A percentile compares a stretch with the other conserved stretches of the same genome.
phyloP scores from a whole-genome alignment of 2,113 vertebrate genomes.

The Phaethornis superciliosus region DNA sequence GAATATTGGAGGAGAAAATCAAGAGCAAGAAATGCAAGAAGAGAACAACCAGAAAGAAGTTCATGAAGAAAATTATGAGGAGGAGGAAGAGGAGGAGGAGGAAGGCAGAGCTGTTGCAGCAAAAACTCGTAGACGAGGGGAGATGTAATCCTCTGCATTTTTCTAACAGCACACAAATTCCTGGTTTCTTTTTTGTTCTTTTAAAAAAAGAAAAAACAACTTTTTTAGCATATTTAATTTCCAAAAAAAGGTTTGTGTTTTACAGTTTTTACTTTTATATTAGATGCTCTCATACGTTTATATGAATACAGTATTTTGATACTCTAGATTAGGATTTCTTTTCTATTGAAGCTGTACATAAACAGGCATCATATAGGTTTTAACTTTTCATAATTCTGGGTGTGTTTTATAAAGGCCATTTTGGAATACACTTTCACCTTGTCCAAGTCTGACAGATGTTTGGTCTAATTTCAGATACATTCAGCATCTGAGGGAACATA shows the following conservation, averaged over 20 bases:
- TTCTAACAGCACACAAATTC: neutral
- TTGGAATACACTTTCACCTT: neutral
- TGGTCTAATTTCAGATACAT: neutral
- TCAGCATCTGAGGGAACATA: neutral
- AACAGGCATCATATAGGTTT: neutral
- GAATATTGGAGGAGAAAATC: constrained; percentile 68
- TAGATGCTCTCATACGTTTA: constrained; percentile 69
- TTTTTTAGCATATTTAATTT: constrained; percentile 63
- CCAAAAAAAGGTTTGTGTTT: constrained; percentile 45
- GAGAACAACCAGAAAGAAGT: constrained; percentile 70
- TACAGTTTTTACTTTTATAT: constrained; percentile 75
- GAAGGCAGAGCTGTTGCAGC: constrained; percentile 74
- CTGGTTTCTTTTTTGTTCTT: neutral
- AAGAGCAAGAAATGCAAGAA: constrained; percentile 70
- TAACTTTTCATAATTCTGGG: neutral
- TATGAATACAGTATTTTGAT: constrained; percentile 78
- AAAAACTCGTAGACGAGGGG: constrained; percentile 82
- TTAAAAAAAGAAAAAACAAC: neutral
- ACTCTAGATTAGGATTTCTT: constrained; percentile 75
- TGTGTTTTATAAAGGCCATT: neutral
- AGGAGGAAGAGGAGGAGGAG: constrained; percentile 87
- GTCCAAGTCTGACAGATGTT: neutral
- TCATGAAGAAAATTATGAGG: constrained; percentile 88
- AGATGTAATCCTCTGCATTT: constrained; percentile 81
- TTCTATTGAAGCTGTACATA: constrained; percentile 69